Base-by-base conservation (phyloP, 2,113 vertebrate species). In the Morone saxatilis region DNA sequence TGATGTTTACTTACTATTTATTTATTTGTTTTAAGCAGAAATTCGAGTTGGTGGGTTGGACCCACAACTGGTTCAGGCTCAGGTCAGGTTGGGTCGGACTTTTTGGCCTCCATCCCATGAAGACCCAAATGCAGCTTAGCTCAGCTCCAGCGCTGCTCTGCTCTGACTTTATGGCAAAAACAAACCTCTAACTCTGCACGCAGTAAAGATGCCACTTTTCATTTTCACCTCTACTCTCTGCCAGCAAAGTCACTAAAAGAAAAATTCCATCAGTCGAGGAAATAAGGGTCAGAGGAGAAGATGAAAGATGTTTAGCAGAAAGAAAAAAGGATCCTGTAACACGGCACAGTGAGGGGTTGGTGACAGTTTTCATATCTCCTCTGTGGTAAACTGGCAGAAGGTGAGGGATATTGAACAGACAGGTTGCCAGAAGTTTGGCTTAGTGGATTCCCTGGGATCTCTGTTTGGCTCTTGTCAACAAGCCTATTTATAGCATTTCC, bases 401-500 rank as follows among this genome's bases (percentile, higher is more conserved):
- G 90, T 91, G 69, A 76, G 88, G 63, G 74, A 88, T 84, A 80
- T 77, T 69, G 61, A 80, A 74, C 81, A 86, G 80, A 90, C 78
- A 81, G 75, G 85, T 79, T 77, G 80, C 86, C 89, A 91, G 88
- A 86, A 73, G 80, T 81, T 86, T 84, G 84, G 83, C 86, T 90
- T 81, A 85, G 86, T 75, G 76, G 84, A 87, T 88, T 91, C 89
- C 84, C 83, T 40, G 70, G 78, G 83, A 86, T 81, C 86, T 83
- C 40, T 48, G 76, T 62, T 83, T 80, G 87, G 84, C 89, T 88
- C 73, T 67, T 48, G 73, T 73, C 83, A 45, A 70, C 41, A 17
- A 60, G 86, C 48, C 85, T 79, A 85, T 89, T 89, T 87, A 84
- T 88, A 90, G 63, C 51, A 22, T 40, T 66, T 77, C 68, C 65